A percentile compares a stretch with the other conserved stretches of the same genome.
Conservation (phyloP, 2,113 vertebrate genomes). For the Vombatus ursinus region DNA sequence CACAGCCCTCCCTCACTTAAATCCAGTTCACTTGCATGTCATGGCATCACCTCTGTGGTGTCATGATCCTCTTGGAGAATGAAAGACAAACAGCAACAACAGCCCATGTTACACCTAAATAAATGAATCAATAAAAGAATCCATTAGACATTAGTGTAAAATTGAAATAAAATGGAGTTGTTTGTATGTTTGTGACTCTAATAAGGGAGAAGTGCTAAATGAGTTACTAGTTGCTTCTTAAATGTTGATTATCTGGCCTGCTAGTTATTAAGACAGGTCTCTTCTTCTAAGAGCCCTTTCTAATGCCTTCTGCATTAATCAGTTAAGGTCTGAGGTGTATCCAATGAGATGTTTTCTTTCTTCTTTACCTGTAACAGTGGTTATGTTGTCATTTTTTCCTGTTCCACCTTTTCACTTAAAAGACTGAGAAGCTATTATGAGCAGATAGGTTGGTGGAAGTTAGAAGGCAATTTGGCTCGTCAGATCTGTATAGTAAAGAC, state of each 20-base stretch:
- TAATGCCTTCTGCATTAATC: not conserved
- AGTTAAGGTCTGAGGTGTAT: not conserved
- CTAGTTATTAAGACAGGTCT: not conserved
- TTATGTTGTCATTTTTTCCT: not conserved
- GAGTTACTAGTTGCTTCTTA: not conserved
- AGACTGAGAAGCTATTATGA: not conserved
- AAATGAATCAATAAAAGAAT: not conserved
- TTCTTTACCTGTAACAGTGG: not conserved
- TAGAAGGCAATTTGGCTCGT: not conserved
- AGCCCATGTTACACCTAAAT: not conserved
- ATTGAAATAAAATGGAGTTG: not conserved
- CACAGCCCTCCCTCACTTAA: too few relatives aligned
- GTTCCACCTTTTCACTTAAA: constrained; percentile 1
- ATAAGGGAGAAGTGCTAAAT: not conserved
- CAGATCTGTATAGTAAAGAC: not conserved
- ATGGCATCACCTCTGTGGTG: too few relatives aligned
- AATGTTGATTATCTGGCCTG: accelerated
- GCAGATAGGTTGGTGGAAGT: not conserved
- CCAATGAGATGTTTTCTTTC: not conserved
- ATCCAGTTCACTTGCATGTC: too few relatives aligned
- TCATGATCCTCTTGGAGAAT: too few relatives aligned
- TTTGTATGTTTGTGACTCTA: constrained; percentile 4
- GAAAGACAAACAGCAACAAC: too few relatives aligned
- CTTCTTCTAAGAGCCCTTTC: not conserved
- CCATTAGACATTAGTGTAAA: too few relatives aligned